phyloP scores from a whole-genome alignment of 2,888 invertebrate genomes.

The Actias luna region DNA sequence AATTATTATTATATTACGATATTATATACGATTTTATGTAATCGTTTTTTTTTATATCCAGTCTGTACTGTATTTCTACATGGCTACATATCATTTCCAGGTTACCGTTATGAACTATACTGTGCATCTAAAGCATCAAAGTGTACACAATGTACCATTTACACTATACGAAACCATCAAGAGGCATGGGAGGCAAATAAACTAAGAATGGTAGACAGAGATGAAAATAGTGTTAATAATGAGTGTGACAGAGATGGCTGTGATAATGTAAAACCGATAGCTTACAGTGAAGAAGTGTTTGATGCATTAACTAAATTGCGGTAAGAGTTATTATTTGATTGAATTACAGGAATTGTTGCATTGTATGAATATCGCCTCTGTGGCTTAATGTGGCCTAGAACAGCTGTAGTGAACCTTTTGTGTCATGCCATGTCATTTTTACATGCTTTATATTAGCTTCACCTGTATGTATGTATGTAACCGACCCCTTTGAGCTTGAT shows the following conservation, averaged over 20 bases:
- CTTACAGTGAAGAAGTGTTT: slow-evolving; percentile 88
- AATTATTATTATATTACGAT: no score
- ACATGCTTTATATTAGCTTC: no score
- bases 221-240: not conserved
- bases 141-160: slow-evolving; percentile 94
- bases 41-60: no score
- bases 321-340: slow-evolving; percentile 38
- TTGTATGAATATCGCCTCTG: no score
- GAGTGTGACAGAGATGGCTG: slow-evolving; percentile 17
- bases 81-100: slow-evolving; percentile 62
- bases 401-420: no score
- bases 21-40: no score
- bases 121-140: slow-evolving; percentile 95
- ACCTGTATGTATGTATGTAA: no score
- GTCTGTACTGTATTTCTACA: not conserved
- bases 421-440: no score
- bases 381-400: no score
- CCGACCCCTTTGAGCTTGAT: no score
- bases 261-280: slow-evolving; percentile 28
- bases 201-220: slow-evolving; percentile 49
- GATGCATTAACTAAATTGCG: slow-evolving; percentile 86
- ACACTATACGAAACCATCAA: slow-evolving; percentile 88
- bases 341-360: no score
- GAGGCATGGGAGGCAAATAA: slow-evolving; percentile 90
- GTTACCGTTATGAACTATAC: slow-evolving; percentile 96